These are phyloP conservation scores for Engystomops pustulosus DNA, from an alignment of 2,113 vertebrate species.

Conservation along the genomic window DNA sequence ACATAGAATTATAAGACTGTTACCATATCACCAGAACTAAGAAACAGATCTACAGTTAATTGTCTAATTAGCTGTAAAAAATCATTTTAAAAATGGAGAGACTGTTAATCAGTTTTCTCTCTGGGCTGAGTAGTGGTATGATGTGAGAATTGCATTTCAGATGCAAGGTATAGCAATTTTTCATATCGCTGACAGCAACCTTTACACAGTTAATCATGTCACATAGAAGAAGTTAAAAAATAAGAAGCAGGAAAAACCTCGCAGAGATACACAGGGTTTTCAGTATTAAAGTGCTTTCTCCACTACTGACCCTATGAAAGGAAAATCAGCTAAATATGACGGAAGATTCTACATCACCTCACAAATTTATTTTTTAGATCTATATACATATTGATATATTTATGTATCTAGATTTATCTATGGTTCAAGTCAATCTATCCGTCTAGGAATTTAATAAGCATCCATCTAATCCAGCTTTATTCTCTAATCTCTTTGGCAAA, in stretches of 20 bases:
- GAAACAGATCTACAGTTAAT: slow-evolving; percentile 25
- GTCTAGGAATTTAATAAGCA: too few species aligned
- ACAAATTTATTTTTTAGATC: too few species aligned
- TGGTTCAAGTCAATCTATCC: too few species aligned
- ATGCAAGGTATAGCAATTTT: slow-evolving; percentile 41
- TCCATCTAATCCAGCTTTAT: too few species aligned
- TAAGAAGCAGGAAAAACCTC: slow-evolving; percentile 8
- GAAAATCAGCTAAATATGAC: background rate
- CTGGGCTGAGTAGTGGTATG: slow-evolving; percentile 6
- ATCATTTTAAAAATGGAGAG: slow-evolving; percentile 26
- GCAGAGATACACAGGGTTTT: background rate
- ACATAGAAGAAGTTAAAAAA: slow-evolving; percentile 37
- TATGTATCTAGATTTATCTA: too few species aligned
- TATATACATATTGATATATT: background rate
- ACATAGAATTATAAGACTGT: background rate
- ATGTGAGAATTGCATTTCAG: slow-evolving; percentile 48
- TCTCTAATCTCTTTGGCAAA: too few species aligned
- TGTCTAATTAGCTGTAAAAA: slow-evolving; percentile 13
- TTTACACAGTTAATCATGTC: slow-evolving; percentile 50
- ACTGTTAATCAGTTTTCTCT: slow-evolving; percentile 29
- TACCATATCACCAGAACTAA: background rate
- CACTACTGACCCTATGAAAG: background rate
- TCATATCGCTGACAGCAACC: slow-evolving; percentile 51
- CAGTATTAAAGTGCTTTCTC: background rate
- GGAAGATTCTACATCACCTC: background rate